Conservation (phyloP, 2,797 vertebrate species). For the Podargus strigoides region DNA sequence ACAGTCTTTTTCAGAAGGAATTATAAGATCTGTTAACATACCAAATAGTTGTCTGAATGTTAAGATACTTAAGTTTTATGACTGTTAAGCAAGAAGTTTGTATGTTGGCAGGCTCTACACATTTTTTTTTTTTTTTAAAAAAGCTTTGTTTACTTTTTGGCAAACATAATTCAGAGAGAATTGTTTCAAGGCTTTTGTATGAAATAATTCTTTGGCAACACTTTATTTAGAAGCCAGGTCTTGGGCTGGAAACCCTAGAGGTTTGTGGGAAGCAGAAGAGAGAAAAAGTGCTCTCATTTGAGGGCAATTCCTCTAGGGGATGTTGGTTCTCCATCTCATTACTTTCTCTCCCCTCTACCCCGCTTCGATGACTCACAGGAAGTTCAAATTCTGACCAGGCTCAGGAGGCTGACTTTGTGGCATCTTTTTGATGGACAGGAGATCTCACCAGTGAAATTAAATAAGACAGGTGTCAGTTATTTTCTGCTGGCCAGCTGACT, state of each 20-base stretch:
- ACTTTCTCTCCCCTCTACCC: background rate
- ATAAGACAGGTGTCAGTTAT: background rate
- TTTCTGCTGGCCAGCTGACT: background rate
- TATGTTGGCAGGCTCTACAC: background rate
- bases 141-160: conserved; percentile 10
- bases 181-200: conserved; percentile 1
- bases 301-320: background rate
- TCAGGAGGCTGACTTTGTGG: background rate
- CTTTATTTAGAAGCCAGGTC: background rate
- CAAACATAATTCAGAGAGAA: background rate
- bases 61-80: background rate
- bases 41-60: background rate
- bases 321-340: background rate
- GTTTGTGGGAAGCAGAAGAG: background rate
- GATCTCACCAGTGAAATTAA: background rate
- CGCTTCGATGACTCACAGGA: background rate
- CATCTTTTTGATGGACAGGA: background rate
- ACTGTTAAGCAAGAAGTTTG: background rate
- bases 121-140: too few species aligned
- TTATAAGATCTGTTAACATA: background rate
- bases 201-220: background rate
- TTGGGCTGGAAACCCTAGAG: background rate
- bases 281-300: background rate
- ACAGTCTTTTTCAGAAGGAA: background rate
- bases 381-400: background rate